A percentile compares a stretch with the other conserved stretches of the same genome.
These are phyloP conservation scores for Polyommatus iphigenia DNA, from an alignment of 2,888 invertebrate genomes.

Conservation along the genomic window DNA sequence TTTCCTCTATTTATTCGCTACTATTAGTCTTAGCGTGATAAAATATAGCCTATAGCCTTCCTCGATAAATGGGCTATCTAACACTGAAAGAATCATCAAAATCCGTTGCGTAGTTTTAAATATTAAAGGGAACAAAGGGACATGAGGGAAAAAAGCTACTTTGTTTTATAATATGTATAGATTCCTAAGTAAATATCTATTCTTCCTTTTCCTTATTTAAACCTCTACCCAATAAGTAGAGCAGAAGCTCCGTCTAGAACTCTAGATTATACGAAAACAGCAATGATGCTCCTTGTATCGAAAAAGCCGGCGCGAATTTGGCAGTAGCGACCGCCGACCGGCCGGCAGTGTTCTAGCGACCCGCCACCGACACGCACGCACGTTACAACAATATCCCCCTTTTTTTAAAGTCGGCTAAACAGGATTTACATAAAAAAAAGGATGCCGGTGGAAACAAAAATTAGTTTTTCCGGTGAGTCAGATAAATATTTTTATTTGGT, in stretches of 20 bases:
- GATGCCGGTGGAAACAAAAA: constrained; percentile 76
- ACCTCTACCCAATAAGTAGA: neutral
- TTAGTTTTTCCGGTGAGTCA: constrained; percentile 76
- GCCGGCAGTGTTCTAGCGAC: constrained; percentile 62
- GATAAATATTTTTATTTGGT: constrained; percentile 33
- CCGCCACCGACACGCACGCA: constrained; percentile 59
- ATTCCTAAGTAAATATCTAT: neutral
- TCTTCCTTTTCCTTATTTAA: neutral
- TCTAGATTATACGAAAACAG: neutral
- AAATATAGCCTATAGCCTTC: too few species aligned
- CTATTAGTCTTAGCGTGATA: too few species aligned
- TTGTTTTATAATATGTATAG: too few species aligned
- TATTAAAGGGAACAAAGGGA: too few species aligned
- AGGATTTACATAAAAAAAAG: constrained; percentile 34
- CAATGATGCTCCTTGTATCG: neutral
- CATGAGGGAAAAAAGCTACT: too few species aligned
- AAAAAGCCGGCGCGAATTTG: constrained; percentile 15
- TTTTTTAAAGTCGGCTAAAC: neutral
- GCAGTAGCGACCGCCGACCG: constrained; percentile 36
- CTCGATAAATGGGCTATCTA: too few species aligned
- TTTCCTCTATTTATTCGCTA: too few species aligned
- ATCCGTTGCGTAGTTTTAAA: too few species aligned
- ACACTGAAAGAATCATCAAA: too few species aligned
- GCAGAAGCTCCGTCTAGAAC: neutral
- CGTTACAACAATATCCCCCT: neutral